phyloP scores from a whole-genome alignment of 2,797 vertebrate species.

The Pampus argenteus region DNA sequence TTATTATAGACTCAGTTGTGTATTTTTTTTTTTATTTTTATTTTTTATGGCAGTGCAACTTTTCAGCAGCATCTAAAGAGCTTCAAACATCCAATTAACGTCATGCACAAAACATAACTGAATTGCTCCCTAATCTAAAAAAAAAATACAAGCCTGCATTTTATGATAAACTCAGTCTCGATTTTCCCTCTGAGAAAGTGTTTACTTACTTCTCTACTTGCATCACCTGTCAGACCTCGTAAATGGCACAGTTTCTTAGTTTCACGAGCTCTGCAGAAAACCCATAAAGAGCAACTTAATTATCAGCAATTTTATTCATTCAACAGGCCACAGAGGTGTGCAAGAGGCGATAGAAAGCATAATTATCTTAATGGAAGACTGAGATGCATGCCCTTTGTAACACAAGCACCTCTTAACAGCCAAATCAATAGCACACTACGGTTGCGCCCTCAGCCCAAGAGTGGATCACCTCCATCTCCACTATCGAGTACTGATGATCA shows the following conservation, averaged over 20 bases:
- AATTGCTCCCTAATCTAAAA: conserved; percentile 17
- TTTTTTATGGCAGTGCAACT: conserved; percentile 16
- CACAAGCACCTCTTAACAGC: conserved; percentile 84
- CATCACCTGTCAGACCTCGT: conserved; percentile 41
- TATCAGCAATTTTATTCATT: conserved; percentile 81
- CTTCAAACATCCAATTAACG: conserved; percentile 35
- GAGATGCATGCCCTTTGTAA: conserved; percentile 82
- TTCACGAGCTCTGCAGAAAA: conserved; percentile 58
- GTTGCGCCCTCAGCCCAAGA: conserved; percentile 72
- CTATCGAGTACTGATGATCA: conserved; percentile 80
- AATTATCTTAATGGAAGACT: conserved; percentile 86
- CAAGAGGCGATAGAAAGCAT: conserved; percentile 77
- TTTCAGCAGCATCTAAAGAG: conserved; percentile 29
- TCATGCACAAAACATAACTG: conserved; percentile 7
- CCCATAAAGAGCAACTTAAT: conserved; percentile 77
- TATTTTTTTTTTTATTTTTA: neutral
- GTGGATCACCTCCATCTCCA: conserved; percentile 79
- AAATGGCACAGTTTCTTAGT: conserved; percentile 41
- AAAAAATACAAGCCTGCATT: conserved; percentile 22
- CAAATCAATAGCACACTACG: conserved; percentile 83
- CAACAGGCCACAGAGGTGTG: conserved; percentile 70
- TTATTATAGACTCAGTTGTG: conserved; percentile 10
- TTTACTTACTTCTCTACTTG: conserved; percentile 28
- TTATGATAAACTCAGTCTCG: conserved; percentile 17
- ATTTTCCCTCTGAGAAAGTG: conserved; percentile 15